phyloP scores from a whole-genome alignment of 1,140 invertebrate species.

The Diorhabda sublineata region DNA sequence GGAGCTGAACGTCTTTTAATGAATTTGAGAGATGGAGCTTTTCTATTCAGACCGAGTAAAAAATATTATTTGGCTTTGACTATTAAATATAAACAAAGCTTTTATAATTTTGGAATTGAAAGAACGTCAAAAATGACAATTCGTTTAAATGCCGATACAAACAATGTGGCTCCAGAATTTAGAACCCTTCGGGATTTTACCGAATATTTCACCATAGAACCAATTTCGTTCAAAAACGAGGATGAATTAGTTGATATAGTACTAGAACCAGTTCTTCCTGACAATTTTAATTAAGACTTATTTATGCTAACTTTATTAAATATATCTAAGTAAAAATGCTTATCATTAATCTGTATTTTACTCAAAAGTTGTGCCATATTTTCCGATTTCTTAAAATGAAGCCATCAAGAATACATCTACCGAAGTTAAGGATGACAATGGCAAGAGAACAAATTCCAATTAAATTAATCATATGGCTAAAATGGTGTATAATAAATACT shows the following conservation, averaged over 20 bases:
- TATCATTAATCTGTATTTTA: too few species aligned
- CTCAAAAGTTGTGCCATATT: too few species aligned
- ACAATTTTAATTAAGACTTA: background rate
- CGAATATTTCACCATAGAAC: conserved; percentile 17
- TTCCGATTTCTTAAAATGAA: too few species aligned
- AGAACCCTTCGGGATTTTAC: conserved; percentile 18
- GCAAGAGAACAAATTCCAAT: too few species aligned
- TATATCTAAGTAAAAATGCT: too few species aligned
- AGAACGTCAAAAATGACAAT: conserved; percentile 9
- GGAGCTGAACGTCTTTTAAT: conserved; percentile 20
- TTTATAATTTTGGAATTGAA: conserved; percentile 27
- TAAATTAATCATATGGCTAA: too few species aligned
- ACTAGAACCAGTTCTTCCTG: conserved; percentile 3
- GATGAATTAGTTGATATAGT: background rate
- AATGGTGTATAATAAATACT: too few species aligned
- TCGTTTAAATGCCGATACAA: conserved; percentile 5
- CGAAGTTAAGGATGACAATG: too few species aligned
- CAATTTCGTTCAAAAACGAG: conserved; percentile 12
- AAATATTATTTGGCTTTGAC: conserved; percentile 19
- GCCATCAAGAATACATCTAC: too few species aligned
- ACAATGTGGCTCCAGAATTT: conserved; percentile 19
- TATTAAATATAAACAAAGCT: conserved; percentile 15
- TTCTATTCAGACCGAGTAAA: conserved; percentile 26
- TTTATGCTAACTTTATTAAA: too few species aligned
- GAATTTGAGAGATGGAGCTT: conserved; percentile 23